phyloP scores from a whole-genome alignment of 2,113 vertebrate species.

The Tichodroma muraria region DNA sequence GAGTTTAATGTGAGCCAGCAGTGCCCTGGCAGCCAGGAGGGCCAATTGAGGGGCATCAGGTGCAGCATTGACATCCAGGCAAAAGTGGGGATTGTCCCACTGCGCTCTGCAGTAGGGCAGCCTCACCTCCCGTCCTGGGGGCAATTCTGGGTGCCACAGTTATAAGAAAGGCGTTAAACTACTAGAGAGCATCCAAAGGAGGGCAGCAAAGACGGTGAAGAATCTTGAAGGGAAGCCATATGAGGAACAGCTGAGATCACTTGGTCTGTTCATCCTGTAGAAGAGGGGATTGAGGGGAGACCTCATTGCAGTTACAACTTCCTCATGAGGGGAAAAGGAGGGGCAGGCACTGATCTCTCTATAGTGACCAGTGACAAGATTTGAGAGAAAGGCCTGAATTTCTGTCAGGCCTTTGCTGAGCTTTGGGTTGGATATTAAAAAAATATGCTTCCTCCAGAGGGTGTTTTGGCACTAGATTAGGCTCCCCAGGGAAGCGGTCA shows the following conservation, averaged over 20 bases:
- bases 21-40: background rate
- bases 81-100: background rate
- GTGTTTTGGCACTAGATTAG: background rate
- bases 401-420: background rate
- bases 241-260: background rate
- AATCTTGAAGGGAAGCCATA: background rate
- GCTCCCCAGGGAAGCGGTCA: background rate
- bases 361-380: background rate
- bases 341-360: background rate
- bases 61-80: rapidly evolving
- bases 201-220: background rate
- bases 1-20: background rate
- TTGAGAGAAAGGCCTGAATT: background rate
- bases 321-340: background rate
- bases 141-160: background rate
- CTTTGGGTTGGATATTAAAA: background rate
- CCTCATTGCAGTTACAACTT: background rate
- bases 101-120: background rate
- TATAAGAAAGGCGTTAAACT: background rate
- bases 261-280: background rate
- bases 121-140: rapidly evolving
- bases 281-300: background rate
- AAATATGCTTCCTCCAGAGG: background rate
- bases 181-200: background rate
- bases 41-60: background rate